phyloP scores from a whole-genome alignment of 2,888 invertebrate genomes.

The Coremacera marginata region DNA sequence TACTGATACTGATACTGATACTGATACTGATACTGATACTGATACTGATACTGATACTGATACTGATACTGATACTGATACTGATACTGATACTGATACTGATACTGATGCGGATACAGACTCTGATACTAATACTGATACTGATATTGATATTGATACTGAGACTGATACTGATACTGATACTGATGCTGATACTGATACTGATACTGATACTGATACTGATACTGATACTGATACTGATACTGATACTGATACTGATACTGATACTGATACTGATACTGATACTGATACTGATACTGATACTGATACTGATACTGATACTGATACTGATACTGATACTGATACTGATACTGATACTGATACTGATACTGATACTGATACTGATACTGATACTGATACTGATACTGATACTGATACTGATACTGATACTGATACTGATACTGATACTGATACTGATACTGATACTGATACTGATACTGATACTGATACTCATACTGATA shows the following conservation, averaged over 20 bases:
- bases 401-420: conserved; percentile 9
- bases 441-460: conserved; percentile 9
- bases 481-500: conserved; percentile 4
- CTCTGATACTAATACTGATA: too few relatives aligned
- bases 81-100: background rate
- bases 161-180: too few relatives aligned
- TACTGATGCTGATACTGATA: too few relatives aligned
- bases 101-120: too few relatives aligned
- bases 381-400: background rate
- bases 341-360: too few relatives aligned
- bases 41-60: too few relatives aligned
- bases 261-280: background rate
- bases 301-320: too few relatives aligned
- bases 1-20: background rate
- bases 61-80: background rate
- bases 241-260: background rate
- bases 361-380: too few relatives aligned
- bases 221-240: background rate
- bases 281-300: background rate
- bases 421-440: conserved; percentile 9
- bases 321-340: too few relatives aligned
- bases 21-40: background rate
- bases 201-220: background rate
- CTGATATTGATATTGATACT: too few relatives aligned
- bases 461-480: conserved; percentile 9